Evolutionary conservation across 1,140 invertebrate species (phyloP).

Genomic region (Homalodisca vitripennis): DNA sequence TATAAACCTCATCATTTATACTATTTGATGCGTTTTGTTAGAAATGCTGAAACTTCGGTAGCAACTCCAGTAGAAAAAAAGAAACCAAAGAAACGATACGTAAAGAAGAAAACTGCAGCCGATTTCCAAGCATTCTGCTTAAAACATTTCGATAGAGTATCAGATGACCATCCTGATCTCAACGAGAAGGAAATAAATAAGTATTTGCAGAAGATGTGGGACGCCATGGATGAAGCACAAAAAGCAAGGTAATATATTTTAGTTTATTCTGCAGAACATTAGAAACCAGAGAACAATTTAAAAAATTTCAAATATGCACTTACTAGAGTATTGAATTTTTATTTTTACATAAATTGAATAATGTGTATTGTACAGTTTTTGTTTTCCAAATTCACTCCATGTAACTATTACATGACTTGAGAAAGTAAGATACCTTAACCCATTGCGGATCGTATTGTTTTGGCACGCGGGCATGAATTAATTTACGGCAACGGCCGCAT

Average conservation of each 20-base stretch:
- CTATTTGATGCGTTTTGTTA: neutral
- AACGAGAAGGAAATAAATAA: slow-evolving; percentile 32
- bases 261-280: too few relatives aligned
- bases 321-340: too few relatives aligned
- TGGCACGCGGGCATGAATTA: too few relatives aligned
- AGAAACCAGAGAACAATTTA: too few relatives aligned
- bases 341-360: too few relatives aligned
- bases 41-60: neutral
- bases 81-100: slow-evolving; percentile 27
- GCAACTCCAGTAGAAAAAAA: slow-evolving; percentile 7
- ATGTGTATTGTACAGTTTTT: too few relatives aligned
- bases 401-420: too few relatives aligned
- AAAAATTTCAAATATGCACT: too few relatives aligned
- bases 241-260: slow-evolving; percentile 26
- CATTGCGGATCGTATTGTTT: too few relatives aligned
- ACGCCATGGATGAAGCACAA: slow-evolving; percentile 27
- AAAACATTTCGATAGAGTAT: slow-evolving; percentile 34
- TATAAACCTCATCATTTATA: neutral
- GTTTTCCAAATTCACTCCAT: too few relatives aligned
- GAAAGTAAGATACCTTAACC: too few relatives aligned
- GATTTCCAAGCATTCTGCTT: slow-evolving; percentile 29
- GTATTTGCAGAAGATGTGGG: slow-evolving; percentile 35
- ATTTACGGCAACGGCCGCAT: too few relatives aligned
- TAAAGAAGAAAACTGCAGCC: slow-evolving; percentile 20
- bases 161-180: slow-evolving; percentile 35